Evolutionary conservation across 2,797 vertebrate species (phyloP).

Genomic region (Oreortyx pictus): DNA sequence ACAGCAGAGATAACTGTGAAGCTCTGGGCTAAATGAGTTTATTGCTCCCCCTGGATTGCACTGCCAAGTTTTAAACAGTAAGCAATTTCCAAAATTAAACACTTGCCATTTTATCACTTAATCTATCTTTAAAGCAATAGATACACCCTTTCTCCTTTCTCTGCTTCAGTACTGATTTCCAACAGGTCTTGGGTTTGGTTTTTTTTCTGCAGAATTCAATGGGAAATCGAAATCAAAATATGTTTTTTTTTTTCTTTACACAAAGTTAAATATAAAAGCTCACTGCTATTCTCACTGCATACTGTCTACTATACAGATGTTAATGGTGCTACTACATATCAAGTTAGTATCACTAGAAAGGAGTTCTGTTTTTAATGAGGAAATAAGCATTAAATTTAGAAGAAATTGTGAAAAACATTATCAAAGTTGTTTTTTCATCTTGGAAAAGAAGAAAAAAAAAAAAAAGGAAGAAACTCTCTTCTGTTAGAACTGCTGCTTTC

Average conservation of each 20-base stretch:
- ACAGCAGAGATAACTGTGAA: not conserved
- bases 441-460: not conserved
- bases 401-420: not conserved
- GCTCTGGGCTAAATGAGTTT: not conserved
- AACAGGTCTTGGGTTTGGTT: not conserved
- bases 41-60: not conserved
- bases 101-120: not conserved
- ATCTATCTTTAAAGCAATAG: not conserved
- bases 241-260: not conserved
- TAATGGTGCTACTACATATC: not conserved
- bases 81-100: not conserved
- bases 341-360: not conserved
- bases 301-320: not conserved
- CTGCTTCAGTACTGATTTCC: not conserved
- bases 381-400: not conserved
- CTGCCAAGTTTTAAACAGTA: not conserved
- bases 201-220: not conserved
- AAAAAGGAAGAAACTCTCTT: too few species aligned
- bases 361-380: not conserved
- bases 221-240: not conserved
- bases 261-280: not conserved
- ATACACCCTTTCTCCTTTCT: not conserved
- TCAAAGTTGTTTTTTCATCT: not conserved
- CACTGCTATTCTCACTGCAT: not conserved
- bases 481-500: not conserved